A percentile compares a stretch with the other conserved stretches of the same genome.
Evolutionary conservation across 2,113 vertebrate genomes (phyloP).

Genomic region (Colius striatus): DNA sequence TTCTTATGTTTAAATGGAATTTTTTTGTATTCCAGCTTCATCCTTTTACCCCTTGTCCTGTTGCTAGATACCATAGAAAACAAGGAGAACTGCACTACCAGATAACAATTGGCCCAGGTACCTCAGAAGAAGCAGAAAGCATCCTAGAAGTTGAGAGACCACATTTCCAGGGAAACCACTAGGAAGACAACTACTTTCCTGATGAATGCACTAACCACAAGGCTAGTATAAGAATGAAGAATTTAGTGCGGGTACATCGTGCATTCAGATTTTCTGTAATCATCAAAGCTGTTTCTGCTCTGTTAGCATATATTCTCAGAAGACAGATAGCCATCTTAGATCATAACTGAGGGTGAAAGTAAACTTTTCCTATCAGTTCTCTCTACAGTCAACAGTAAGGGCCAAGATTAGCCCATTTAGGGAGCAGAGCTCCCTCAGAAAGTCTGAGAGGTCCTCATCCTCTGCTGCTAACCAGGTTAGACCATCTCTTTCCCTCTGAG

Average conservation of each 20-base stretch:
- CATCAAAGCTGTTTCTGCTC: background rate
- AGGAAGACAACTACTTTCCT: background rate
- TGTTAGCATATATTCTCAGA: background rate
- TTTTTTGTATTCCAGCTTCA: too few relatives aligned
- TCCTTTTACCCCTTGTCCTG: too few relatives aligned
- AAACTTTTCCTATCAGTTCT: background rate
- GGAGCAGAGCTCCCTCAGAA: background rate
- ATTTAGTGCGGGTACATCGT: rapidly evolving
- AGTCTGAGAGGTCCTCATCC: background rate
- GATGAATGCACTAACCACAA: background rate
- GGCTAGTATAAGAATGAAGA: background rate
- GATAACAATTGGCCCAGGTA: background rate
- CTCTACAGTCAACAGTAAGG: background rate
- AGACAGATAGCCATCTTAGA: background rate
- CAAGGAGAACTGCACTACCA: background rate
- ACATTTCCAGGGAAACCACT: background rate
- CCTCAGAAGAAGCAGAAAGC: background rate
- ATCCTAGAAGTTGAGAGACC: background rate
- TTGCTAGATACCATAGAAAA: background rate
- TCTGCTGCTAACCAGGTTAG: background rate
- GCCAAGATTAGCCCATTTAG: background rate
- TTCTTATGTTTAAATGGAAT: too few relatives aligned
- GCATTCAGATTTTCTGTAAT: background rate
- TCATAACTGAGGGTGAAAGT: background rate
- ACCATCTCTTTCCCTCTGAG: background rate